Percentiles rank a stretch among this genome's conserved stretches.
Evolutionary conservation across 2,888 invertebrate species (phyloP).

Genomic region (Fragum whitleyi): DNA sequence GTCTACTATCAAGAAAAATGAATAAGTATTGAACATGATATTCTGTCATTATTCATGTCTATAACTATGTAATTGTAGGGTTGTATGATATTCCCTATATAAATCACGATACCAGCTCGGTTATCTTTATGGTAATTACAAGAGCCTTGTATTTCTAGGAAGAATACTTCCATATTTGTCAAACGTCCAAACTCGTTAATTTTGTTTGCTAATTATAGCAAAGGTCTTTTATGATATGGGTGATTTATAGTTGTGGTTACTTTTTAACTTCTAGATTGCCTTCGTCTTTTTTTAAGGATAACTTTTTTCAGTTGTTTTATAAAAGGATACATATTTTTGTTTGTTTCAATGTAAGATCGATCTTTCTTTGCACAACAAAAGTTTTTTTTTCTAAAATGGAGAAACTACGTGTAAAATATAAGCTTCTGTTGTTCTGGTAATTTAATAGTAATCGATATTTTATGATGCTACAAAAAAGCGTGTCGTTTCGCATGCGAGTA

Average conservation of each 20-base stretch:
- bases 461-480: too few relatives aligned
- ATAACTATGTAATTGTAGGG: slow-evolving; percentile 6
- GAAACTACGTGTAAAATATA: too few relatives aligned
- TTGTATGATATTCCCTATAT: not conserved
- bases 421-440: too few relatives aligned
- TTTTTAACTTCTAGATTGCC: not conserved
- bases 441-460: too few relatives aligned
- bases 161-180: slow-evolving; percentile 12
- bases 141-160: not conserved
- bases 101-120: not conserved
- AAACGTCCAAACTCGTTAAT: slow-evolving; percentile 17
- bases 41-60: slow-evolving; percentile 14
- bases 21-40: slow-evolving; percentile 4
- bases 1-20: too few relatives aligned
- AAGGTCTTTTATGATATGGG: slow-evolving; percentile 12
- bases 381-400: too few relatives aligned
- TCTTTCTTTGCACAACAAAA: too few relatives aligned
- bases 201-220: slow-evolving; percentile 26
- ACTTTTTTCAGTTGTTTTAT: too few relatives aligned
- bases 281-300: not conserved
- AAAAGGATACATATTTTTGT: too few relatives aligned
- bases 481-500: too few relatives aligned
- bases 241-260: slow-evolving; percentile 15
- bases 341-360: too few relatives aligned
- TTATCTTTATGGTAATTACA: slow-evolving; percentile 22